Percentiles rank a stretch among this genome's conserved stretches.
These are phyloP conservation scores for Callocephalon fimbriatum DNA, from an alignment of 2,113 vertebrate genomes.

Conservation along the genomic window DNA sequence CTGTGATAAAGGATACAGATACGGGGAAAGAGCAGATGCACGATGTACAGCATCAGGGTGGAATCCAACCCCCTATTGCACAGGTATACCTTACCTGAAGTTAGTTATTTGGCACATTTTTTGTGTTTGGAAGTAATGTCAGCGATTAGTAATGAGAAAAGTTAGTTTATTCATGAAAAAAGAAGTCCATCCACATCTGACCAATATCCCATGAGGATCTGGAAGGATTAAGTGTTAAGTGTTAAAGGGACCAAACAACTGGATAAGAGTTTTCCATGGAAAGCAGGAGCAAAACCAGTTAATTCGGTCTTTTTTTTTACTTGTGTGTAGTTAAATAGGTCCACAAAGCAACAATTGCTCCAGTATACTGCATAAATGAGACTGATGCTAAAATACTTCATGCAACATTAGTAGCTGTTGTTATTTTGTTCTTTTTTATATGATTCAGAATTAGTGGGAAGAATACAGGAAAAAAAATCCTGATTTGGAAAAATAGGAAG, in stretches of 20 bases:
- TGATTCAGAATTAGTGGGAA: not conserved
- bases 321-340: not conserved
- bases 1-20: constrained; percentile 47
- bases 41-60: constrained; percentile 70
- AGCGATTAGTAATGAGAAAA: not conserved
- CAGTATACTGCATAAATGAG: not conserved
- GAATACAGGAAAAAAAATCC: not conserved
- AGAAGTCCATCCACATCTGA: not conserved
- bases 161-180: not conserved
- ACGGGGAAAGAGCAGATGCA: not conserved
- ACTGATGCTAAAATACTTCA: not conserved
- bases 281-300: not conserved
- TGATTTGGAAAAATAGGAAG: not conserved
- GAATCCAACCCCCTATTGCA: constrained; percentile 62
- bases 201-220: not conserved
- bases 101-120: not conserved
- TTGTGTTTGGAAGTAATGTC: not conserved
- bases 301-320: not conserved
- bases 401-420: not conserved
- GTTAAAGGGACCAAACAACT: not conserved
- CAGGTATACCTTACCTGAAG: constrained; percentile 37
- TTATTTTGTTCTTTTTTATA: not conserved
- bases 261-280: not conserved
- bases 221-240: not conserved
- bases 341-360: not conserved